Evolutionary conservation across 1,140 invertebrate genomes (phyloP).

Genomic region (Hesperophylax magnus): DNA sequence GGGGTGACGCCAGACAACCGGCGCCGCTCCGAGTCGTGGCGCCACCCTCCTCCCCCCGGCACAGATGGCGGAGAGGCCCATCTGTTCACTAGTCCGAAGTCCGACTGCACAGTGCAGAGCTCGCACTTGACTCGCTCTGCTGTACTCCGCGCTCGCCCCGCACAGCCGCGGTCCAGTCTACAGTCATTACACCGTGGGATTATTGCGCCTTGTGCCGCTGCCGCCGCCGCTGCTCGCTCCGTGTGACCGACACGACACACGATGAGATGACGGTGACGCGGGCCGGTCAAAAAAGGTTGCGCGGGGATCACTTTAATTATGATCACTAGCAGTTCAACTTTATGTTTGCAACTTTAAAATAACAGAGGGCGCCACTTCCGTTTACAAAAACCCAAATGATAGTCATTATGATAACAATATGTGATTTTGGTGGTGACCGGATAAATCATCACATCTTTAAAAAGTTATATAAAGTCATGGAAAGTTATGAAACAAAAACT

Average conservation of each 20-base stretch:
- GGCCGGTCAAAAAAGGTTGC: not conserved
- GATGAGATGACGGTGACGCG: conserved; percentile 18
- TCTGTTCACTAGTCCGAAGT: conserved; percentile 9
- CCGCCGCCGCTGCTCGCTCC: not conserved
- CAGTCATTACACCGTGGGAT: conserved; percentile 34
- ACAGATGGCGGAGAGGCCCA: conserved; percentile 38
- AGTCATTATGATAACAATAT: too few relatives aligned
- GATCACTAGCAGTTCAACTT: too few relatives aligned
- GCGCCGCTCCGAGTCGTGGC: conserved; percentile 47
- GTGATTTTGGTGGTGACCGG: too few relatives aligned
- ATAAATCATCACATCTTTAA: too few relatives aligned
- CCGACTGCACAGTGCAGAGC: too few relatives aligned
- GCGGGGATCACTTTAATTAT: not conserved
- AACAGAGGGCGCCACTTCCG: too few relatives aligned
- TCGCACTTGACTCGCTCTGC: too few relatives aligned
- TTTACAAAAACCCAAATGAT: too few relatives aligned
- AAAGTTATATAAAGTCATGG: too few relatives aligned
- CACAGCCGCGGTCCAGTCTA: conserved; percentile 4
- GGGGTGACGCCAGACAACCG: conserved; percentile 22
- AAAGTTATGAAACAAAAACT: too few relatives aligned
- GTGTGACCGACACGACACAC: not conserved
- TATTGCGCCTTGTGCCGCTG: conserved; percentile 7
- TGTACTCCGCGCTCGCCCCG: not conserved
- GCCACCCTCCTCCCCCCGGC: conserved; percentile 8
- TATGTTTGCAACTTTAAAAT: too few relatives aligned